Percentiles rank a stretch among this genome's conserved stretches.
Evolutionary conservation across 2,888 invertebrate species (phyloP).

Genomic region (Argyresthia goedartella): DNA sequence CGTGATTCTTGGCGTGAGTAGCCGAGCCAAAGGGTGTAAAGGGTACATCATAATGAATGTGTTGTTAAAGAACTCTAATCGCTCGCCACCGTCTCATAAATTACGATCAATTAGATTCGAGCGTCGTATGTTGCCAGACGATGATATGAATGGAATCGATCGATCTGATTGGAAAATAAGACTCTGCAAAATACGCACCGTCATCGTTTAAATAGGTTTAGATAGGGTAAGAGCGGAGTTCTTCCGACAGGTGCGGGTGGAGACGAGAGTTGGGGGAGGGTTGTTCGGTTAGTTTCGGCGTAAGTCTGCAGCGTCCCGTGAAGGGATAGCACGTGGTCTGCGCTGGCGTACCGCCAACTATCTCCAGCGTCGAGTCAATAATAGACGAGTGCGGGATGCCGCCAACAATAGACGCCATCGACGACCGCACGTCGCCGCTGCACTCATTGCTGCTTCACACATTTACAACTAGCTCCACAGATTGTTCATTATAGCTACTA

Average conservation of each 20-base stretch:
- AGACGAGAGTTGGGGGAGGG: neutral
- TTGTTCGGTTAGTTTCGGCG: neutral
- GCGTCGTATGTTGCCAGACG: too few species aligned
- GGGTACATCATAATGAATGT: neutral
- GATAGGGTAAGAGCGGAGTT: too few species aligned
- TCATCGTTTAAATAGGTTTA: too few species aligned
- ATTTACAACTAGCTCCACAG: neutral
- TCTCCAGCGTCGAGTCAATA: slow-evolving; percentile 70
- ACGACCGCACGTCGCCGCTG: slow-evolving; percentile 14
- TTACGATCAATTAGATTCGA: too few species aligned
- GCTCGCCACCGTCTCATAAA: too few species aligned
- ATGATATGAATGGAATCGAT: too few species aligned
- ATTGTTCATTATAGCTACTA: too few species aligned
- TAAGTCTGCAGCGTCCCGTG: slow-evolving; percentile 30
- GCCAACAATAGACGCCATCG: slow-evolving; percentile 67
- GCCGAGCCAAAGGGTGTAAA: neutral
- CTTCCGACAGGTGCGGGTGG: too few species aligned
- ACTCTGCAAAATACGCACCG: too few species aligned
- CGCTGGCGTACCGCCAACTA: slow-evolving; percentile 62
- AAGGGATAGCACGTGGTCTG: slow-evolving; percentile 60
- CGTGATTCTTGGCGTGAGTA: neutral
- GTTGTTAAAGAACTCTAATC: neutral
- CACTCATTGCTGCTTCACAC: neutral
- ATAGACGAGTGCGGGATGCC: slow-evolving; percentile 67
- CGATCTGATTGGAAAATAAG: too few species aligned